Evolutionary conservation across 1,140 invertebrate genomes (phyloP), one percentile per base, ranked within the genome.

Genomic region (Xylocopa sonorina): DNA sequence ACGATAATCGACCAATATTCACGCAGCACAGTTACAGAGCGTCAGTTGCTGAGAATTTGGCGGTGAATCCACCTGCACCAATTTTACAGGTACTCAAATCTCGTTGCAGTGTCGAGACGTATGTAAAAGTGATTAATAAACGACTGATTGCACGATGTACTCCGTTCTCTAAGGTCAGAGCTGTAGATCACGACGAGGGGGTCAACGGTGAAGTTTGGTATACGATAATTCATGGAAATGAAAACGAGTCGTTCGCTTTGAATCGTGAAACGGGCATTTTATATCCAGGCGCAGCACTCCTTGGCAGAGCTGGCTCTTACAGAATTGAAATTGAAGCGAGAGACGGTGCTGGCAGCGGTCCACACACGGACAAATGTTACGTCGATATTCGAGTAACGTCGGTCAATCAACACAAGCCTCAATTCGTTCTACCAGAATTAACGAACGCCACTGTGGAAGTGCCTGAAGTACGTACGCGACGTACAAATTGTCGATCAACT

Each of bases 351-450:
- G 96, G 96, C 29, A 93, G 92, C 46, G 96, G 95, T 0, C 94
- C 94, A 6, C 93, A 95, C 88, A 92, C 93, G 0, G 97, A 97
- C 89, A 93, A 92, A 3, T 96, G 97, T 5, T 94, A 93, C 53
- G 95, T 98, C 1, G 95, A 96, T 62, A 95, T 99, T 32, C 94
- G 94, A 55, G 96, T 98, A 10, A 92, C 96, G 16, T 96, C 96
- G 73, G 96, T 98, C 3, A 98, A 98, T 93, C 96, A 97, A 81
- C 96, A 98, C 92, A 95, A 96, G 80, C 97, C 98, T 1, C 94
- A 95, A 77, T 98, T 98, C 91, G 93, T 97, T 1, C 94, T 96
- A 84, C 97, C 97, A 0, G 95, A 96, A n/a, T 88, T 95, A 3
- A 94, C 95, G 0, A 96, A 97, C 89, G 94, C 96, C 0, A 96